These are phyloP conservation scores for Tychaedon coryphoeus DNA, from an alignment of 2,113 vertebrate species.

Conservation along the genomic window DNA sequence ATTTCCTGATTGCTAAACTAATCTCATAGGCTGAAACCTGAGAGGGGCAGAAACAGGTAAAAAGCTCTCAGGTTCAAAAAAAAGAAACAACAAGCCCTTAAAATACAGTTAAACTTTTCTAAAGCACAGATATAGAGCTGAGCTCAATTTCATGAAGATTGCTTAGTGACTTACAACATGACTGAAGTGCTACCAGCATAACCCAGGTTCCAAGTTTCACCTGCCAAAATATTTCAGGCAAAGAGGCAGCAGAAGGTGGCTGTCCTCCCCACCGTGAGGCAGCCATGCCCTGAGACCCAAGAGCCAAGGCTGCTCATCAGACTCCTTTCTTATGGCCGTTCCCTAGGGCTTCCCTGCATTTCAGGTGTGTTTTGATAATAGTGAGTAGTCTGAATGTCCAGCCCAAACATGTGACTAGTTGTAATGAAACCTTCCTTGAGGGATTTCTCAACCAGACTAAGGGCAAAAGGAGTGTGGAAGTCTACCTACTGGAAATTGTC, in stretches of 20 bases:
- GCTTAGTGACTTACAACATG: background rate
- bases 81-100: background rate
- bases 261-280: fast-evolving
- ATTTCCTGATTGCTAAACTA: constrained; percentile 39
- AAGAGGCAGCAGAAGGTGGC: background rate
- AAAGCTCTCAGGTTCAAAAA: background rate
- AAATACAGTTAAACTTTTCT: background rate
- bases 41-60: background rate
- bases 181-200: background rate
- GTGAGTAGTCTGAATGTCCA: background rate
- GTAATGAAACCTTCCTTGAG: background rate
- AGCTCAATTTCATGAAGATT: background rate
- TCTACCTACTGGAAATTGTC: background rate
- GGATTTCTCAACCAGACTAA: background rate
- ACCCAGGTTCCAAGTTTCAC: background rate
- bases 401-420: background rate
- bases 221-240: background rate
- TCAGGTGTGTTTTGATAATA: background rate
- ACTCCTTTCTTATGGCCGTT: background rate
- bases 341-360: background rate
- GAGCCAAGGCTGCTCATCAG: background rate
- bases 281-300: background rate
- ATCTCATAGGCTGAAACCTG: background rate
- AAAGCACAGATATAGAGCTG: background rate
- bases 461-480: background rate